These are phyloP conservation scores for Pterocles gutturalis DNA, from an alignment of 2,113 vertebrate species.

Conservation along the genomic window DNA sequence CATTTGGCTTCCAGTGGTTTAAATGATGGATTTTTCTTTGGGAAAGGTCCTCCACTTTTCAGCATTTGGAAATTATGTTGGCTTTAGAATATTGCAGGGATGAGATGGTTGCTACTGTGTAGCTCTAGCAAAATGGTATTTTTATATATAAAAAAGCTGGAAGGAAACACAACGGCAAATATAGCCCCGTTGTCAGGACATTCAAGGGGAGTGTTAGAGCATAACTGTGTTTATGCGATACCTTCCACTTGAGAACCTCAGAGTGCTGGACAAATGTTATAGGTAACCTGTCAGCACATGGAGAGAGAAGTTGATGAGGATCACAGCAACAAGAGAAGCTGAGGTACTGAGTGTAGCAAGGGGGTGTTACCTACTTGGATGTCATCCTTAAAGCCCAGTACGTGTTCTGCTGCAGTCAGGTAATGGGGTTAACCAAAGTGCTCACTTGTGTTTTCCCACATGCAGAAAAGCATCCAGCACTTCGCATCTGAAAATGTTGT, in stretches of 20 bases:
- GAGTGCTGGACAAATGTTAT: rapidly evolving
- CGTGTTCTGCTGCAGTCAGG: rapidly evolving
- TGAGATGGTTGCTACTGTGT: not conserved
- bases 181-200: not conserved
- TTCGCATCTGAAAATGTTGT: not conserved
- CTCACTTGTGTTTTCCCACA: not conserved
- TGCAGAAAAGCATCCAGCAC: not conserved
- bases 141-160: not conserved
- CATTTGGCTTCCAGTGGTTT: not conserved
- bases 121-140: not conserved
- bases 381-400: not conserved
- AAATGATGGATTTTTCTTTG: not conserved
- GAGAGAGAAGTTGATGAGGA: not conserved
- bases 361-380: not conserved
- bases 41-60: not conserved
- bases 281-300: not conserved
- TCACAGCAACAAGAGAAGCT: not conserved
- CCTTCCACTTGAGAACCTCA: not conserved
- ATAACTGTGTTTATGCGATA: not conserved
- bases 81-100: not conserved
- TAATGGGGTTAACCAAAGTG: not conserved
- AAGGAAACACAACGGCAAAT: not conserved
- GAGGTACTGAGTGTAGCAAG: not conserved
- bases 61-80: not conserved
- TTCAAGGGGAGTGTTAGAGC: not conserved